Base-by-base conservation (phyloP, 2,888 invertebrate species). In the Caenorhabditis sinica region DNA sequence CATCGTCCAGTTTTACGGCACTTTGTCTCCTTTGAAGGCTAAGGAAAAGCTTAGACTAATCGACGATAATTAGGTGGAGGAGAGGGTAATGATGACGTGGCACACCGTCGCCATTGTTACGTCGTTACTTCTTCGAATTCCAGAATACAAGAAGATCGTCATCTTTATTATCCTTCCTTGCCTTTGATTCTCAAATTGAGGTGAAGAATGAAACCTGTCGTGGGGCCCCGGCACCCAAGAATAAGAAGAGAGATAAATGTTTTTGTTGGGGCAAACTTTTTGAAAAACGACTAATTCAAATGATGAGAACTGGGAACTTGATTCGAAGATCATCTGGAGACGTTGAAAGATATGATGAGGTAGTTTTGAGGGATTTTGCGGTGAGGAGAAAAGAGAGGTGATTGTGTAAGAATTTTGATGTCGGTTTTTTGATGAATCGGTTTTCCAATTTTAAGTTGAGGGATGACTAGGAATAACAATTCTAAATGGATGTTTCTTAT, bases 1-100 rank as follows among this genome's bases (percentile, higher is more conserved):
- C 60, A 33, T 61, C 72, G 71, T 58, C 76, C 56, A 58, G 76
- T 76, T 76, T 76, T 68, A 74, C 75, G 75, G 66, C 75, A 75
- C 66, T 53, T 66, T 75, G 65, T 75, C 40, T 53, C 25, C 23
- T 60, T 25, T 45, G 11, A 17, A 20, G 20, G 40, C 9, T 13
- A 4, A 40, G 40, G 40, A 40, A 40, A 13, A 40, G 13, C n/a
- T n/a, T n/a, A n/a, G 40, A 17, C 51, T 63, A 45, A 66, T 30
- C 45, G 75, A n/a, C 66, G 63, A 58, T 76, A 76, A 76, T 76
- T 66, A 60, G 56, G 49, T 17, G 25, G 25, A 2, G 23, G 25
- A 71, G 2, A 43, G 17, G 30, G 45, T 11, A 49, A 36, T 33
- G 40, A 30, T 71, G 49, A 60, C 49, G 43, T 79, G 43, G 25